Conservation (phyloP, 2,797 vertebrate species). For the Diplodus sargus region DNA sequence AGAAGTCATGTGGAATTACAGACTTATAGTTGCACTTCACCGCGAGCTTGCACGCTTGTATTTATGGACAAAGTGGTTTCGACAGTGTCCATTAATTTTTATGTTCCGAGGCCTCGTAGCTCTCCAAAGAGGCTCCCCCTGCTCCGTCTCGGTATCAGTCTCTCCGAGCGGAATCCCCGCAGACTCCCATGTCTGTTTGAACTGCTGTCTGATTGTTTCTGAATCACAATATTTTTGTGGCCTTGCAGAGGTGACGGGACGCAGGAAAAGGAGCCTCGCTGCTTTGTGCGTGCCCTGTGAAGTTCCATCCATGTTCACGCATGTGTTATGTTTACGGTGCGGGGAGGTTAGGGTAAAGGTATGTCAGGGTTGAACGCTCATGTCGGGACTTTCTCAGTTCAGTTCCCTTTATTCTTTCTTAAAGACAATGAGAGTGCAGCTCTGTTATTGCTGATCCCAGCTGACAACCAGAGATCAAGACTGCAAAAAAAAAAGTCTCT, state of each 20-base stretch:
- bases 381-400: constrained; percentile 51
- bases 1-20: background rate
- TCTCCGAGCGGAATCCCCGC: constrained; percentile 58
- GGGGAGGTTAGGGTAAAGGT: constrained; percentile 20
- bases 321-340: constrained; percentile 38
- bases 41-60: constrained; percentile 8
- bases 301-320: constrained; percentile 18
- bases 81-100: constrained; percentile 53
- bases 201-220: constrained; percentile 76
- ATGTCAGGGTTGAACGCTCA: constrained; percentile 50
- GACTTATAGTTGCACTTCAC: constrained; percentile 9
- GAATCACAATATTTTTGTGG: constrained; percentile 82
- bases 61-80: constrained; percentile 57
- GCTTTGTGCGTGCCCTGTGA: constrained; percentile 24
- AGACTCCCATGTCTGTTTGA: constrained; percentile 60
- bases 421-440: constrained; percentile 61
- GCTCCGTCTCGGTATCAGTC: constrained; percentile 65
- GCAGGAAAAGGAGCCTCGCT: constrained; percentile 40
- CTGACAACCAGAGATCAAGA: constrained; percentile 15
- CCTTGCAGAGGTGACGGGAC: constrained; percentile 56
- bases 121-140: constrained; percentile 57
- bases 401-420: constrained; percentile 75
- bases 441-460: constrained; percentile 37
- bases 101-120: constrained; percentile 54
- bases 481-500: background rate